These are phyloP conservation scores for Leontocebus nigricollis DNA, from an alignment of 2,797 vertebrate genomes.

Conservation along the genomic window DNA sequence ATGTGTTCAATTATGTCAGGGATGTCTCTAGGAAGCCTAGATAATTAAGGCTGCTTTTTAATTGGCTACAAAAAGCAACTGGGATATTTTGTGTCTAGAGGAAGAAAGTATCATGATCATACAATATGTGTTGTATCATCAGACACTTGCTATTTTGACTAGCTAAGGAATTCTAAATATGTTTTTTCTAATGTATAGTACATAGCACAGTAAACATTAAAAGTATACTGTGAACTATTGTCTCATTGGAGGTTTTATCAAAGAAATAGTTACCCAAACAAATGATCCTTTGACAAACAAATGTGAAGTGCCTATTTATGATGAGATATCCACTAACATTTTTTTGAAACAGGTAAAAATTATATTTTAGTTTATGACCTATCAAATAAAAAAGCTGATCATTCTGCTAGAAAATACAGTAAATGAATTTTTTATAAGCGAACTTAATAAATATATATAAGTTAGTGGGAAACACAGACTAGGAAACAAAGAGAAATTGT, in stretches of 20 bases:
- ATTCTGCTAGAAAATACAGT: background rate
- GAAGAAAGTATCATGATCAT: background rate
- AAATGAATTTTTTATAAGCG: background rate
- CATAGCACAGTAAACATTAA: background rate
- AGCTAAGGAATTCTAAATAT: conserved; percentile 7
- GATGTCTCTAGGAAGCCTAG: background rate
- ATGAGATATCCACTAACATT: background rate
- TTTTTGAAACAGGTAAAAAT: background rate
- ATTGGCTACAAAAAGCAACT: background rate
- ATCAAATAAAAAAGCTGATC: background rate
- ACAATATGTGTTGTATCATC: background rate
- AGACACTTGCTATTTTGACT: background rate
- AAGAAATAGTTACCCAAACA: background rate
- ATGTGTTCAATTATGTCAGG: background rate
- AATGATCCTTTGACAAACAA: background rate
- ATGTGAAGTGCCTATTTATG: background rate
- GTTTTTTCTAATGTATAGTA: background rate
- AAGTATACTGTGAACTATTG: background rate
- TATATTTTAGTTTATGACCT: background rate
- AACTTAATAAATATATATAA: background rate
- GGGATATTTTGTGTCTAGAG: background rate
- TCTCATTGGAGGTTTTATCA: background rate
- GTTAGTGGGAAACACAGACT: background rate
- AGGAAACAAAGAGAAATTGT: background rate
- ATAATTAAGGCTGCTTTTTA: background rate